A percentile compares a stretch with the other conserved stretches of the same genome.
Conservation (phyloP, 2,113 vertebrate species). For the Hypocryptadius cinnamomeus region DNA sequence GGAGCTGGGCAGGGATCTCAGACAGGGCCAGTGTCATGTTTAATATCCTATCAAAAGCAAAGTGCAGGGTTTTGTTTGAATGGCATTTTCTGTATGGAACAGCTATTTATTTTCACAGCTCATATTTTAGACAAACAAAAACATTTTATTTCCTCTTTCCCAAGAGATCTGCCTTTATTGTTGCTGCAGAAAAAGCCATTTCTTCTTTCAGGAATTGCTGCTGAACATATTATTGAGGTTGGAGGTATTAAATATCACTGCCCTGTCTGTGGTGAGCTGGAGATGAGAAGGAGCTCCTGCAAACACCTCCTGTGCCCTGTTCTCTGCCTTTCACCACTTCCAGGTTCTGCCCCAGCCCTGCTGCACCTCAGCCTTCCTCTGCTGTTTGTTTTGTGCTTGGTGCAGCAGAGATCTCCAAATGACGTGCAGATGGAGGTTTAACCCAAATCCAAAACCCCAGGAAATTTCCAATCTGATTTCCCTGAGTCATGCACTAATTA, state of each 20-base stretch:
- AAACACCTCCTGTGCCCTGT: background rate
- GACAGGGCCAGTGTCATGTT: background rate
- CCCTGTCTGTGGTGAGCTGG: background rate
- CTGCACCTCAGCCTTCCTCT: background rate
- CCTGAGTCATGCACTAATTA: rapidly evolving
- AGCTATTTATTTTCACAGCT: background rate
- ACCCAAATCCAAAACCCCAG: background rate
- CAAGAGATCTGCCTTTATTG: background rate
- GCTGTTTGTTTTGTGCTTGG: background rate
- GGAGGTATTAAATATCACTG: background rate
- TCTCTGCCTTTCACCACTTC: background rate
- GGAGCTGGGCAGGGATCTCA: background rate
- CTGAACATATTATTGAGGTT: background rate
- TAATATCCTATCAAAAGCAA: background rate
- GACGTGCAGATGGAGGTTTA: background rate
- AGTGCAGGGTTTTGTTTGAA: background rate
- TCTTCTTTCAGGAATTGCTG: background rate
- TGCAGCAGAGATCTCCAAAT: background rate
- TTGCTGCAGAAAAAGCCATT: background rate
- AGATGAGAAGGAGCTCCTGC: background rate
- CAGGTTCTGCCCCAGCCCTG: background rate
- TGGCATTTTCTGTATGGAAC: background rate
- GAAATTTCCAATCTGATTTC: background rate
- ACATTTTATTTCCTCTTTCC: background rate
- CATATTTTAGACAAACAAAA: conserved; percentile 11